phyloP scores from a whole-genome alignment of 2,888 invertebrate species.

The Chymomyza caudatula region DNA sequence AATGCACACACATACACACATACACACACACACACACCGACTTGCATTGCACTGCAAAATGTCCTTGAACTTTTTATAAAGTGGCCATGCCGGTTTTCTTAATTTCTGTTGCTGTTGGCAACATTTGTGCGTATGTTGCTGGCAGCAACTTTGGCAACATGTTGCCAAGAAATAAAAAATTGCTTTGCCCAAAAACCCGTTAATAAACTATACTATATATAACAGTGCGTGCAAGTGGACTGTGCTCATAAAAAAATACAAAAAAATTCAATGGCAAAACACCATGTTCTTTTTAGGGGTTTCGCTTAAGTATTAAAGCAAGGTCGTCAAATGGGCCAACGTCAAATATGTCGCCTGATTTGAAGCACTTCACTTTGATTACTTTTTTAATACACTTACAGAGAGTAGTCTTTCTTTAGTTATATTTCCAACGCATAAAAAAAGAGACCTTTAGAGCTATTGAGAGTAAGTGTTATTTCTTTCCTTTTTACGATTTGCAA shows the following conservation, averaged over 20 bases:
- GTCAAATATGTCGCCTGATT: background rate
- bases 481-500: too few relatives aligned
- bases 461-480: too few relatives aligned
- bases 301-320: background rate
- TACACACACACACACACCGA: constrained; percentile 22
- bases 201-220: background rate
- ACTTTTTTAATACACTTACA: background rate
- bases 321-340: background rate
- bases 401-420: background rate
- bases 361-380: background rate
- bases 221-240: background rate
- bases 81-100: constrained; percentile 17
- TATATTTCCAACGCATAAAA: too few relatives aligned
- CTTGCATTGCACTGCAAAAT: constrained; percentile 32
- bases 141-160: background rate
- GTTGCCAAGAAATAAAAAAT: background rate
- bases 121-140: background rate
- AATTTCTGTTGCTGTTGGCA: background rate
- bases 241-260: background rate
- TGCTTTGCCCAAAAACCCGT: background rate
- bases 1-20: background rate
- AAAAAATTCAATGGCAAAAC: background rate
- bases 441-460: too few relatives aligned
- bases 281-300: background rate
- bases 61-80: constrained; percentile 51